These are phyloP conservation scores for Tetropium fuscum DNA, from an alignment of 2,888 invertebrate species.

Conservation along the genomic window DNA sequence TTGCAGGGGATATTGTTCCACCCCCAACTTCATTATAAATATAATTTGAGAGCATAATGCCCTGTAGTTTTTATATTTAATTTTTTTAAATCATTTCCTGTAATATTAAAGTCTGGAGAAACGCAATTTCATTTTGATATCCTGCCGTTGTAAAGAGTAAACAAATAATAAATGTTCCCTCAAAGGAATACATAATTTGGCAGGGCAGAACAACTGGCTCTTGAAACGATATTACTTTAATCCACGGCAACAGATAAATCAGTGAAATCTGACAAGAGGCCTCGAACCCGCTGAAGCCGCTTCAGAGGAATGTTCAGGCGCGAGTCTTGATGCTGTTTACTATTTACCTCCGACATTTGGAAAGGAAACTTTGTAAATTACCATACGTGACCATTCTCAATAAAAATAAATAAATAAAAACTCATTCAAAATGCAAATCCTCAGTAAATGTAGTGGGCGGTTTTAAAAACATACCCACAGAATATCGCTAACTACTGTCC, in stretches of 20 bases:
- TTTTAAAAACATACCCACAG: no score
- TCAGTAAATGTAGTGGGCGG: no score
- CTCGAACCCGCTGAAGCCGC: no score
- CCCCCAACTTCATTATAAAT: conserved; percentile 23
- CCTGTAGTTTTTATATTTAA: conserved; percentile 19
- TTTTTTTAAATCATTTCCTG: conserved; percentile 18
- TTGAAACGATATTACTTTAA: conserved; percentile 33
- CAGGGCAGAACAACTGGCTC: conserved; percentile 28
- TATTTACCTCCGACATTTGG: no score
- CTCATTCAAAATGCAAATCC: no score
- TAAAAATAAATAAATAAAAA: no score
- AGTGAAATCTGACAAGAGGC: conserved; percentile 21
- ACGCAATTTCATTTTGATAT: conserved; percentile 34
- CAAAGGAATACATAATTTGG: conserved; percentile 35
- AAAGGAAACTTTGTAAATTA: no score
- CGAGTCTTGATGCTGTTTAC: no score
- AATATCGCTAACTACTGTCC: no score
- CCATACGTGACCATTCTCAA: no score
- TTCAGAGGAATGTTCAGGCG: no score
- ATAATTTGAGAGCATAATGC: conserved; percentile 16
- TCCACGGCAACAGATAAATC: conserved; percentile 31
- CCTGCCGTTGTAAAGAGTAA: conserved; percentile 18
- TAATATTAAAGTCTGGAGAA: conserved; percentile 27
- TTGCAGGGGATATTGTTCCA: conserved; percentile 5
- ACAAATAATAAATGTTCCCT: conserved; percentile 31